phyloP scores from a whole-genome alignment of 2,888 invertebrate genomes.

The Campoletis raptor region DNA sequence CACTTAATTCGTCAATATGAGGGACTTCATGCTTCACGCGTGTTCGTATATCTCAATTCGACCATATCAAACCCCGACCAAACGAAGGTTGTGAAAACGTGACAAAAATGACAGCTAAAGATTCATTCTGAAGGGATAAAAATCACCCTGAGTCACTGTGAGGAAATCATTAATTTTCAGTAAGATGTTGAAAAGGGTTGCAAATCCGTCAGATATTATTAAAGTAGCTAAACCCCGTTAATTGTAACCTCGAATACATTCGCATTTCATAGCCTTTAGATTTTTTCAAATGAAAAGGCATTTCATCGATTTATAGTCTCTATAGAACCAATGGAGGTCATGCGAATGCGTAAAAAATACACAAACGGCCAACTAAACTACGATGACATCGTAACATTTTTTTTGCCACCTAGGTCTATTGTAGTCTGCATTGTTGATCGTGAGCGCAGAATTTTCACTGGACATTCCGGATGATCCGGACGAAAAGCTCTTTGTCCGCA shows the following conservation, averaged over 20 bases:
- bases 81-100: no score
- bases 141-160: no score
- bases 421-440: conserved; percentile 54
- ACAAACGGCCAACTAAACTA: conserved; percentile 16
- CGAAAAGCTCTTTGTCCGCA: conserved; percentile 31
- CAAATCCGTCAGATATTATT: not conserved
- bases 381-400: conserved; percentile 35
- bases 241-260: not conserved
- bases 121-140: no score
- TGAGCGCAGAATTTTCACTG: conserved; percentile 53
- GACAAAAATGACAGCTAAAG: no score
- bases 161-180: not conserved
- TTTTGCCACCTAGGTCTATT: conserved; percentile 24
- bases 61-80: no score
- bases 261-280: not conserved
- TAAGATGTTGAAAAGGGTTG: not conserved
- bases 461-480: conserved; percentile 55
- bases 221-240: not conserved
- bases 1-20: no score
- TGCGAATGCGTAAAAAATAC: conserved; percentile 3
- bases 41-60: no score
- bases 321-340: conserved; percentile 37
- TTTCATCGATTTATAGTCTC: conserved; percentile 57
- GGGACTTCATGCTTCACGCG: no score
- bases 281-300: conserved; percentile 11